Percentiles rank a stretch among this genome's conserved stretches.
These are phyloP conservation scores for Leptopilina myrica DNA, from an alignment of 2,888 invertebrate species.

Conservation along the genomic window DNA sequence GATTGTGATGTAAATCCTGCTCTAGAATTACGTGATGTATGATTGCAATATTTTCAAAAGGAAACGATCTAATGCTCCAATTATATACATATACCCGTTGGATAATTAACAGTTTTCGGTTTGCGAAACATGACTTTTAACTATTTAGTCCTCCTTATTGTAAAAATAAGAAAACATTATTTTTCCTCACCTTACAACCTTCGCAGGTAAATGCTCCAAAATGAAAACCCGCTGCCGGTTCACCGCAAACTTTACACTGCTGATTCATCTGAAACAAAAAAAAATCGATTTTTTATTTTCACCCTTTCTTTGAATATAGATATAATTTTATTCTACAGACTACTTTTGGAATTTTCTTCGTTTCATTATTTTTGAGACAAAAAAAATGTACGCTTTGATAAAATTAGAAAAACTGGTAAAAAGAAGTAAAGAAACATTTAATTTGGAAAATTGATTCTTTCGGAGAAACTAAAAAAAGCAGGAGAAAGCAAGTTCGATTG, in stretches of 20 bases:
- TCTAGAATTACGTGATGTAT: constrained; percentile 10
- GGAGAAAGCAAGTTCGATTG: too few relatives aligned
- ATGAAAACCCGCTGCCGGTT: constrained; percentile 75
- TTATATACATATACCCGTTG: neutral
- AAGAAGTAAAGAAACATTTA: too few relatives aligned
- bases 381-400: too few relatives aligned
- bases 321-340: too few relatives aligned
- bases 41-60: constrained; percentile 19
- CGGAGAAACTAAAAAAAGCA: too few relatives aligned
- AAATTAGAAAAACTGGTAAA: too few relatives aligned
- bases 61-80: constrained; percentile 30
- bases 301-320: too few relatives aligned
- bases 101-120: constrained; percentile 33
- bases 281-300: constrained; percentile 40
- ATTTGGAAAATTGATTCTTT: too few relatives aligned
- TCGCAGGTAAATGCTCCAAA: constrained; percentile 75
- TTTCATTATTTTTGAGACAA: too few relatives aligned
- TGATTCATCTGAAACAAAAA: constrained; percentile 74
- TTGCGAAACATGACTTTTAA: constrained; percentile 1
- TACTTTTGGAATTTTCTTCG: too few relatives aligned
- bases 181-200: constrained; percentile 73
- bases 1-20: neutral
- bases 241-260: constrained; percentile 75
- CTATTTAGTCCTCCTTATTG: too few relatives aligned
- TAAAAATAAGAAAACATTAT: constrained; percentile 44